Conservation (phyloP, 2,888 invertebrate genomes). For the Drymonia ruficornis region DNA sequence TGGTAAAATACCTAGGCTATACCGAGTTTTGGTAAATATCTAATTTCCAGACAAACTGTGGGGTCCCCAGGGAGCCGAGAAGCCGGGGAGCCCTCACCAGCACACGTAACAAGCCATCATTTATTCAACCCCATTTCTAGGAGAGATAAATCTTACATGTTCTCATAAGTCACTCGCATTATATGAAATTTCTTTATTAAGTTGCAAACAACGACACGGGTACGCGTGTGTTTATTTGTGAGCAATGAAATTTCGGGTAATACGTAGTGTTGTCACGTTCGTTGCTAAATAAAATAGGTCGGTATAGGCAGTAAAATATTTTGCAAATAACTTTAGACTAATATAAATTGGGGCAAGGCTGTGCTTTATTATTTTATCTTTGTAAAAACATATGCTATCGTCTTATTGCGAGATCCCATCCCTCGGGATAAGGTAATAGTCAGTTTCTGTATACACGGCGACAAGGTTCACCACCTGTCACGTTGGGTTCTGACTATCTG, state of each 20-base stretch:
- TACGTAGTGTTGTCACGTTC: neutral
- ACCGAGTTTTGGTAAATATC: slow-evolving; percentile 39
- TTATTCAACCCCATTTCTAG: slow-evolving; percentile 43
- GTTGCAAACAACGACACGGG: neutral
- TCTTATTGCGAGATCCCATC: no score
- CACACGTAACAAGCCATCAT: slow-evolving; percentile 36
- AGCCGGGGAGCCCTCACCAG: slow-evolving; percentile 25
- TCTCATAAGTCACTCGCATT: slow-evolving; percentile 24
- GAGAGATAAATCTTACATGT: slow-evolving; percentile 39
- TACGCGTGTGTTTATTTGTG: neutral
- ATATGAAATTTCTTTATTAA: slow-evolving; percentile 14
- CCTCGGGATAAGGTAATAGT: no score
- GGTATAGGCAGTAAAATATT: no score
- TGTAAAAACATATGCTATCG: no score
- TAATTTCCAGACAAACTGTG: slow-evolving; percentile 43
- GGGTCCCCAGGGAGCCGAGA: slow-evolving; percentile 22
- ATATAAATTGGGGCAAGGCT: no score
- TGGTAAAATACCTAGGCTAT: slow-evolving; percentile 21
- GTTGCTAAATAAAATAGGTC: neutral
- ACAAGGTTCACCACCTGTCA: no score
- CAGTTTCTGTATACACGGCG: no score
- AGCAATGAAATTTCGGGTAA: neutral
- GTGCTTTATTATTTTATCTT: no score
- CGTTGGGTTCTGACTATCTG: no score
- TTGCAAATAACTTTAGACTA: no score